A percentile compares a stretch with the other conserved stretches of the same genome.
These are phyloP conservation scores for Hypolimnas misippus DNA, from an alignment of 2,888 invertebrate species.

Conservation along the genomic window DNA sequence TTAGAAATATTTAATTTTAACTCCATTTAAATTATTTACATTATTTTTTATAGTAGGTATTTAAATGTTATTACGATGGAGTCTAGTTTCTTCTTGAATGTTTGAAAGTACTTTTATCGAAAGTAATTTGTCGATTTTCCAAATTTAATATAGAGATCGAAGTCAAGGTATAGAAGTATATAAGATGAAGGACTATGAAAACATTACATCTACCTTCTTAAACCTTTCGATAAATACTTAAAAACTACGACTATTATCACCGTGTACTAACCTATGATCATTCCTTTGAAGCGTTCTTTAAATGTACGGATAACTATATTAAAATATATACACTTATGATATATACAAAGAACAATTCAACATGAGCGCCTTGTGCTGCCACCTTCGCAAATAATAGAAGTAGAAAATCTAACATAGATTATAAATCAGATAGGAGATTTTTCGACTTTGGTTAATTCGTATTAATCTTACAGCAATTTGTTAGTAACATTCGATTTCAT, in stretches of 20 bases:
- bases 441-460: background rate
- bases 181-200: constrained; percentile 18
- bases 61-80: background rate
- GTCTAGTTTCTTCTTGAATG: background rate
- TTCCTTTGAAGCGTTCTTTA: constrained; percentile 70
- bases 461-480: background rate
- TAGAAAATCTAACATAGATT: background rate
- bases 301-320: constrained; percentile 46
- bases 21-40: background rate
- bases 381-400: background rate
- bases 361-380: constrained; percentile 61
- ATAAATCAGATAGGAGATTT: background rate
- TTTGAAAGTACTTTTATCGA: background rate
- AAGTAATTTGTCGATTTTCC: background rate
- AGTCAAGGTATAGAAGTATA: constrained; percentile 2
- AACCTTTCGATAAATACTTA: constrained; percentile 34
- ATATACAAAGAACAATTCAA: constrained; percentile 51
- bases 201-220: constrained; percentile 19
- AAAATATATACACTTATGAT: constrained; percentile 78
- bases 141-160: background rate
- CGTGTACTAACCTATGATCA: constrained; percentile 76
- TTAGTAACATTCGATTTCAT: constrained; percentile 5
- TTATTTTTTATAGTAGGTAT: background rate
- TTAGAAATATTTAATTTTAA: background rate
- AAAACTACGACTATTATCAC: constrained; percentile 73